Base-by-base conservation (phyloP, 2,888 invertebrate genomes). In the Terebella lapidaria region DNA sequence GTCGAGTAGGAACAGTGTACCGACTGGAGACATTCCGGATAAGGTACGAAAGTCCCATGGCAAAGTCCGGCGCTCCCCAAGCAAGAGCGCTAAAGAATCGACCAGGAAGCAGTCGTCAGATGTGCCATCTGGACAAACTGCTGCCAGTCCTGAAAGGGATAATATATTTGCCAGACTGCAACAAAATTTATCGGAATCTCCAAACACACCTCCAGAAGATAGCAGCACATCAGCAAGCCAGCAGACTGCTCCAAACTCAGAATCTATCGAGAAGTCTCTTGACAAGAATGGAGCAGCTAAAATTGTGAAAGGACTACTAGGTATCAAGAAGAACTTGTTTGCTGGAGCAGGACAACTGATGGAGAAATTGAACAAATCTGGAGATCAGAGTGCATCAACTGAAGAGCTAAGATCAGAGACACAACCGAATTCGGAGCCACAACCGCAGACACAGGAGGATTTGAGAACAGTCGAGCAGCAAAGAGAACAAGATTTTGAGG, bases 401-500 rank as follows among this genome's bases (percentile, higher is more conserved):
- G n/a, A n/a, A n/a, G n/a, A n/a, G n/a, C n/a, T n/a, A n/a, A n/a
- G n/a, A n/a, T n/a, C n/a, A n/a, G n/a, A n/a, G n/a, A n/a, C n/a
- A n/a, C n/a, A n/a, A n/a, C 42, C 42, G 10, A n/a, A n/a, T n/a
- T 35, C 42, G 10, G n/a, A 35, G n/a, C 10, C 10, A 15, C 10
- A 10, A n/a, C 42, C 42, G 10, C n/a, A 15, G n/a, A 35, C n/a
- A 15, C 42, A 15, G 42, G 42, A 35, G 10, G 42, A 35, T 35
- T n/a, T n/a, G n/a, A n/a, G n/a, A n/a, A n/a, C n/a, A n/a, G 18
- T 18, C 35, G 35, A 35, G 35, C 10, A 35, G 53, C 24, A 53
- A 53, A 53, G 5, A 18, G 54, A 53, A 27, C 4, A 53, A 24
- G 24, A 55, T 26, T n/a, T 3, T 5, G 56, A 56, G 56, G 27